Percentiles rank a stretch among this genome's conserved stretches.
Conservation (phyloP, 2,113 vertebrate species). For the Otis tarda region DNA sequence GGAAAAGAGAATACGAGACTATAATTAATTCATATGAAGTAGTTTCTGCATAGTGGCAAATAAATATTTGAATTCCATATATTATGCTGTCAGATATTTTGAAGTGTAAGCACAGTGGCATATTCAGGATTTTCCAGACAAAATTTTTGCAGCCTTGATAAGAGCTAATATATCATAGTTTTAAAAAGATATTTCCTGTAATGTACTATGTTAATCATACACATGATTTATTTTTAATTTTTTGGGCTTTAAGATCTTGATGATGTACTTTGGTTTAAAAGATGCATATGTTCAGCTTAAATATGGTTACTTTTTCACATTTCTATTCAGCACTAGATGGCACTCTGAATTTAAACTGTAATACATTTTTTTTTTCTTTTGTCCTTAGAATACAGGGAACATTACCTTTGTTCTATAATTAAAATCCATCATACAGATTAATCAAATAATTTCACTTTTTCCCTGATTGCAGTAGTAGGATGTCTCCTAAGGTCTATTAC, state of each 20-base stretch:
- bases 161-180: neutral
- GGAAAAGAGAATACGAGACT: neutral
- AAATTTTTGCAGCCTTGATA: neutral
- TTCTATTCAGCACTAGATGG: slow-evolving; percentile 73
- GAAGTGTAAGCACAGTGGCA: neutral
- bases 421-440: neutral
- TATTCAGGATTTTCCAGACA: neutral
- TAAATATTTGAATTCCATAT: neutral
- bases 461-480: neutral
- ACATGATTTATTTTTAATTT: neutral
- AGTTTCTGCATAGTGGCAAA: neutral
- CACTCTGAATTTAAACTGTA: slow-evolving; percentile 68
- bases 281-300: neutral
- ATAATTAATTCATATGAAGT: neutral
- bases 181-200: neutral
- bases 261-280: neutral
- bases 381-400: neutral
- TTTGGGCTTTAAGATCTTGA: neutral
- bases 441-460: slow-evolving; percentile 23
- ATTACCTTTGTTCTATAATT: slow-evolving; percentile 30
- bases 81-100: neutral
- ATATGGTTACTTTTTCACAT: neutral
- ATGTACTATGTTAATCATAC: neutral
- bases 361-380: neutral
- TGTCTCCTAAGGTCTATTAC: slow-evolving; percentile 21